Evolutionary conservation across 2,888 invertebrate species (phyloP).

Genomic region (Carabus problematicus): DNA sequence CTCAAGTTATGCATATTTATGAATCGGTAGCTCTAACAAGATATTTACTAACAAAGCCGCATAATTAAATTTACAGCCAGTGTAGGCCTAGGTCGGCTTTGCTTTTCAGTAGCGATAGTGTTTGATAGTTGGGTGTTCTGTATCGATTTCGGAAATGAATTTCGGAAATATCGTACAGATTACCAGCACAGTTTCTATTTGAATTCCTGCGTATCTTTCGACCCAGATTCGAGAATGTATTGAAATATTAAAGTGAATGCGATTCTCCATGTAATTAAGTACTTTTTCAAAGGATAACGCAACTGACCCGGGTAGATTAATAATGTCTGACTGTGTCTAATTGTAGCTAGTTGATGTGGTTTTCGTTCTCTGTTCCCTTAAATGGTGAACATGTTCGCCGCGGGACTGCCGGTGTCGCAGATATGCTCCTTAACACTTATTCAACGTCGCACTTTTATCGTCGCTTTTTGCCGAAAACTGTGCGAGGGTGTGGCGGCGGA

Average conservation of each 20-base stretch:
- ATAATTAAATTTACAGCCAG: constrained; percentile 17
- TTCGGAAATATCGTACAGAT: neutral
- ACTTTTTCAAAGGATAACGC: too few relatives aligned
- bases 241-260: too few relatives aligned
- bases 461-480: neutral
- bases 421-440: constrained; percentile 16
- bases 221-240: too few relatives aligned
- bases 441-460: constrained; percentile 6
- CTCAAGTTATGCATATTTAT: constrained; percentile 13
- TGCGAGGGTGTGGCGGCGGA: neutral
- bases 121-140: constrained; percentile 3
- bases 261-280: too few relatives aligned
- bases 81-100: constrained; percentile 1
- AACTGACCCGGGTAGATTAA: too few relatives aligned
- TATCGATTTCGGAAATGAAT: constrained; percentile 6
- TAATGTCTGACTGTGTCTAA: too few relatives aligned
- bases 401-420: too few relatives aligned
- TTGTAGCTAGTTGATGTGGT: too few relatives aligned
- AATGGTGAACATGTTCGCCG: too few relatives aligned
- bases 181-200: too few relatives aligned
- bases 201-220: too few relatives aligned
- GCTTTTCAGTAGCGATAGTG: constrained; percentile 4
- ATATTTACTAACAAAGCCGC: constrained; percentile 15
- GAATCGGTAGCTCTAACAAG: constrained; percentile 17
- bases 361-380: too few relatives aligned